Conservation (phyloP, 2,797 vertebrate genomes). For the Malacoraja senta region DNA sequence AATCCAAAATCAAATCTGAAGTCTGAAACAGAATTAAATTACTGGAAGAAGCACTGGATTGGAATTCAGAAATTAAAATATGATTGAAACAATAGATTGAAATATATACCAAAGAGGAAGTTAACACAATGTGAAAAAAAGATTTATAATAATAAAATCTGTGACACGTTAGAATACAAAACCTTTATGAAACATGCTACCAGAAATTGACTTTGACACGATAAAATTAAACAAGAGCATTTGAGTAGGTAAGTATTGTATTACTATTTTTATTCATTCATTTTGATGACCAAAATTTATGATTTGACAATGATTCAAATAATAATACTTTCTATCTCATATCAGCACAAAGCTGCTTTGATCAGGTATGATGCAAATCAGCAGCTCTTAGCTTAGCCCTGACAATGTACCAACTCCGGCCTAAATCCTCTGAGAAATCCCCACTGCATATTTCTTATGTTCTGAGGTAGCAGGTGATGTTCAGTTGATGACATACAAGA, state of each 20-base stretch:
- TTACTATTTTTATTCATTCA: conserved; percentile 17
- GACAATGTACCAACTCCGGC: background rate
- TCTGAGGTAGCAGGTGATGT: conserved; percentile 19
- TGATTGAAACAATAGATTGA: conserved; percentile 32
- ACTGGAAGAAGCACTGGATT: conserved; percentile 10
- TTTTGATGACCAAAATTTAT: conserved; percentile 8
- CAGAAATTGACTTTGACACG: conserved; percentile 30
- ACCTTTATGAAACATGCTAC: background rate
- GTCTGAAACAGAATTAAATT: conserved; percentile 22
- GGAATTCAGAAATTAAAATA: conserved; percentile 31
- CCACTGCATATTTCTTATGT: conserved; percentile 2
- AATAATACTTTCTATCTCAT: conserved; percentile 24
- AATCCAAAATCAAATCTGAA: conserved; percentile 33
- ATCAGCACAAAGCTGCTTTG: conserved; percentile 35
- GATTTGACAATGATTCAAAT: background rate
- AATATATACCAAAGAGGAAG: background rate
- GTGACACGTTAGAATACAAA: background rate
- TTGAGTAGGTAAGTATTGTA: conserved; percentile 24
- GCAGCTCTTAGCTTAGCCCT: background rate
- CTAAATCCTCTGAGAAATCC: conserved; percentile 25
- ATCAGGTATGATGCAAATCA: conserved; percentile 30
- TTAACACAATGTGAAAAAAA: background rate
- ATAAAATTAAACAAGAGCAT: conserved; percentile 32
- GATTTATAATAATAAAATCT: conserved; percentile 9
- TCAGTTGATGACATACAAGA: conserved; percentile 32